Percentiles rank a stretch among this genome's conserved stretches.
phyloP scores from a whole-genome alignment of 1,140 invertebrate species.

The Lasioglossum albipes region DNA sequence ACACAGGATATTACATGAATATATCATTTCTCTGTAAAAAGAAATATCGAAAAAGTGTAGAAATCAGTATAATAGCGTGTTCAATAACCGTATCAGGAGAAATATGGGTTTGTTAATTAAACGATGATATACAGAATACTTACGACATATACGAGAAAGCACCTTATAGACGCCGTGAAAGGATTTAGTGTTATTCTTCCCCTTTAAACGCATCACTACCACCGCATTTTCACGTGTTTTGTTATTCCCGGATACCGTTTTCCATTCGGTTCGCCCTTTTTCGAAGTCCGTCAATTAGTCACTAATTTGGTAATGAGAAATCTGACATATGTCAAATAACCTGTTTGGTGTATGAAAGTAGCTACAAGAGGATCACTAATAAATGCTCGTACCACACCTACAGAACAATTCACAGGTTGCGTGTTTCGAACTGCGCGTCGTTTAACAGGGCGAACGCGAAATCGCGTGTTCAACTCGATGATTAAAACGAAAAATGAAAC shows the following conservation, averaged over 20 bases:
- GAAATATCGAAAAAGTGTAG: no score
- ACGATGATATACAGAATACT: conserved; percentile 60
- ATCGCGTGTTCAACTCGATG: not conserved
- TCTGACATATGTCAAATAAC: conserved; percentile 66
- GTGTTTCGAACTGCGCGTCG: not conserved
- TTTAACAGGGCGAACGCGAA: not conserved
- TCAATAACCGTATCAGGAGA: not conserved
- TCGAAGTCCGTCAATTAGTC: conserved; percentile 41
- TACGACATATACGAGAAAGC: conserved; percentile 79
- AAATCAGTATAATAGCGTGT: no score
- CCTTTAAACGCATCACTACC: conserved; percentile 77
- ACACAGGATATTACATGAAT: no score
- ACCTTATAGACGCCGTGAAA: conserved; percentile 78
- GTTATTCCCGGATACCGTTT: conserved; percentile 25
- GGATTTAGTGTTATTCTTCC: conserved; percentile 77
- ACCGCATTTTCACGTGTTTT: conserved; percentile 68
- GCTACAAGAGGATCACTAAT: conserved; percentile 34
- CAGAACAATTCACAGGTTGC: not conserved
- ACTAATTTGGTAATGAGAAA: conserved; percentile 50
- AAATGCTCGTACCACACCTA: conserved; percentile 29
- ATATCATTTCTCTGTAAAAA: no score
- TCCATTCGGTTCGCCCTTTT: conserved; percentile 24
- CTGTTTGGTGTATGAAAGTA: conserved; percentile 55
- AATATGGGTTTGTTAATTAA: conserved; percentile 17
- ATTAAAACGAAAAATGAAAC: not conserved